A percentile compares a stretch with the other conserved stretches of the same genome.
These are phyloP conservation scores for Lordiphosa clarofinis DNA, from an alignment of 1,140 invertebrate genomes.

Conservation along the genomic window DNA sequence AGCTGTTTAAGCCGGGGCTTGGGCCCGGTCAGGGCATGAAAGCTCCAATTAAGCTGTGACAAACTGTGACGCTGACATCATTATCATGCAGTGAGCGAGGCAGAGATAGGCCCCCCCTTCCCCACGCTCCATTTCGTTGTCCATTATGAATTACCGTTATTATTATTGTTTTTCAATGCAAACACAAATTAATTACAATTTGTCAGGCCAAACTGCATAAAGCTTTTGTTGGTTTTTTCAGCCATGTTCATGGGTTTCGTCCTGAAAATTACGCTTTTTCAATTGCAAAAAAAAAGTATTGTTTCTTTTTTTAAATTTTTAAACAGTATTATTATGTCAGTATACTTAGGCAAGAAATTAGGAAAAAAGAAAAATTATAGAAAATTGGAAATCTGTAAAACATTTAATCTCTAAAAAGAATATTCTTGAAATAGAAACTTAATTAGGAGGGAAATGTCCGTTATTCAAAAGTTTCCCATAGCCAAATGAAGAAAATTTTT, in stretches of 20 bases:
- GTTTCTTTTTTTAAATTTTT: too few relatives aligned
- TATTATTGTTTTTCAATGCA: constrained; percentile 45
- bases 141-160: constrained; percentile 44
- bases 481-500: too few relatives aligned
- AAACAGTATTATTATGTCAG: too few relatives aligned
- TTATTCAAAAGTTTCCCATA: too few relatives aligned
- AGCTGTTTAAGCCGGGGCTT: constrained; percentile 49
- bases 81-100: background rate
- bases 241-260: background rate
- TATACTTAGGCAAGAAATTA: too few relatives aligned
- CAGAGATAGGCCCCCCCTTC: background rate
- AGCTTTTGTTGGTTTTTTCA: constrained; percentile 2
- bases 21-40: constrained; percentile 29
- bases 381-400: too few relatives aligned
- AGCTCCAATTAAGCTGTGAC: constrained; percentile 58
- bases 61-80: constrained; percentile 32
- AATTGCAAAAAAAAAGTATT: too few relatives aligned
- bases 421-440: too few relatives aligned
- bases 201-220: constrained; percentile 18
- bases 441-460: too few relatives aligned
- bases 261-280: too few relatives aligned
- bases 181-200: constrained; percentile 60
- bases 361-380: too few relatives aligned
- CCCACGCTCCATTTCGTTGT: constrained; percentile 11
- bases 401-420: too few relatives aligned